Evolutionary conservation across 2,113 vertebrate species (phyloP).

Genomic region (Centropus bengalensis): DNA sequence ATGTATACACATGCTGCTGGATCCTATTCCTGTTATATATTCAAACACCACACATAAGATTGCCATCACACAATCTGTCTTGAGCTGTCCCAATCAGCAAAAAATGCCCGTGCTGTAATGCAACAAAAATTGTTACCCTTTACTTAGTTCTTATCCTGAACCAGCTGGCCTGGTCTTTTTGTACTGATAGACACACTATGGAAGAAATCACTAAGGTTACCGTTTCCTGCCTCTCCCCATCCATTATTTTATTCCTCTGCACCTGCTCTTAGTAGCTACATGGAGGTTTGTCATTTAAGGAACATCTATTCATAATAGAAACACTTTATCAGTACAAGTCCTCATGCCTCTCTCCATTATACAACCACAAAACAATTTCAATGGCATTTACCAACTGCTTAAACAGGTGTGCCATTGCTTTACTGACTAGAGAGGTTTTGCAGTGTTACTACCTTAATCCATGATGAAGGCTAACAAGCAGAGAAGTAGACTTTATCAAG

Average conservation of each 20-base stretch:
- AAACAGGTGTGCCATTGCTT: background rate
- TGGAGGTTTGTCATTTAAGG: background rate
- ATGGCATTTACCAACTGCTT: background rate
- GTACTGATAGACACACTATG: rapidly evolving
- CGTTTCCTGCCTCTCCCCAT: background rate
- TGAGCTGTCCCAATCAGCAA: constrained; percentile 22
- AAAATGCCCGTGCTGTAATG: background rate
- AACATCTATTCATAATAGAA: background rate
- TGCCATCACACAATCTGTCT: constrained; percentile 56
- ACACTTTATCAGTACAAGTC: background rate
- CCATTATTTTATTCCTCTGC: background rate
- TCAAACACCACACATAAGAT: constrained; percentile 43
- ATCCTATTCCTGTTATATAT: constrained; percentile 43
- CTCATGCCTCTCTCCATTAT: background rate
- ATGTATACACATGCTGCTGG: constrained; percentile 51
- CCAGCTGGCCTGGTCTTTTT: background rate
- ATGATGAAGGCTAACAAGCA: background rate
- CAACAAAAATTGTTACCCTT: background rate
- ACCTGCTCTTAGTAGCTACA: background rate
- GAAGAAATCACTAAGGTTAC: background rate
- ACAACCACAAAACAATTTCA: background rate
- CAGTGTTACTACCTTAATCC: background rate
- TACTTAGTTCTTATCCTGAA: background rate
- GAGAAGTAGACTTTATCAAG: background rate
- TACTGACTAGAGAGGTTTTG: background rate